A percentile compares a stretch with the other conserved stretches of the same genome.
phyloP scores from a whole-genome alignment of 2,888 invertebrate genomes.

The Melinaea marsaeus region DNA sequence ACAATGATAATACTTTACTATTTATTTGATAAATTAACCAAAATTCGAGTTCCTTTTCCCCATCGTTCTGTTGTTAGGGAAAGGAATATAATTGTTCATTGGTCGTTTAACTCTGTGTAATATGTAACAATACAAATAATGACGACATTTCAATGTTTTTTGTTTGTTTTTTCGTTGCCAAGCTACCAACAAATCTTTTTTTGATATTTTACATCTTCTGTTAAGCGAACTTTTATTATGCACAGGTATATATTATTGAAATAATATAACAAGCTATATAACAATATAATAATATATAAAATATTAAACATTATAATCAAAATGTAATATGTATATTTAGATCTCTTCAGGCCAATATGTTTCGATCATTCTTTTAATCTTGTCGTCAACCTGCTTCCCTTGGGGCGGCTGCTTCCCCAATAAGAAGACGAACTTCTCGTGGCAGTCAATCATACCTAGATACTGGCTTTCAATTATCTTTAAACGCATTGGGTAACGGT shows the following conservation, averaged over 20 bases:
- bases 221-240: background rate
- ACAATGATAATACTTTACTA: too few relatives aligned
- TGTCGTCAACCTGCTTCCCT: conserved; percentile 49
- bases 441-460: conserved; percentile 66
- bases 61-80: conserved; percentile 29
- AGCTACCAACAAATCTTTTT: conserved; percentile 21
- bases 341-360: conserved; percentile 55
- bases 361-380: conserved; percentile 54
- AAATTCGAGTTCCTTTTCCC: conserved; percentile 13
- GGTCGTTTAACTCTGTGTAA: conserved; percentile 46
- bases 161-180: conserved; percentile 31
- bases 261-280: too few relatives aligned
- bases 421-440: conserved; percentile 60
- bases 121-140: conserved; percentile 30
- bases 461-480: conserved; percentile 56
- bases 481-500: conserved; percentile 60
- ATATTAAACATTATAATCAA: too few relatives aligned
- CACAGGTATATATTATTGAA: too few relatives aligned
- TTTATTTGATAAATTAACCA: too few relatives aligned
- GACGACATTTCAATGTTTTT: conserved; percentile 26
- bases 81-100: conserved; percentile 52
- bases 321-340: too few relatives aligned
- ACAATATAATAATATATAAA: background rate
- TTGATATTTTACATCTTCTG: background rate
- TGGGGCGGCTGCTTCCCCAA: conserved; percentile 52